Percentiles rank a stretch among this genome's conserved stretches.
phyloP scores from a whole-genome alignment of 92 coral and sea anemone species.

The Pocillopora meandrina region DNA sequence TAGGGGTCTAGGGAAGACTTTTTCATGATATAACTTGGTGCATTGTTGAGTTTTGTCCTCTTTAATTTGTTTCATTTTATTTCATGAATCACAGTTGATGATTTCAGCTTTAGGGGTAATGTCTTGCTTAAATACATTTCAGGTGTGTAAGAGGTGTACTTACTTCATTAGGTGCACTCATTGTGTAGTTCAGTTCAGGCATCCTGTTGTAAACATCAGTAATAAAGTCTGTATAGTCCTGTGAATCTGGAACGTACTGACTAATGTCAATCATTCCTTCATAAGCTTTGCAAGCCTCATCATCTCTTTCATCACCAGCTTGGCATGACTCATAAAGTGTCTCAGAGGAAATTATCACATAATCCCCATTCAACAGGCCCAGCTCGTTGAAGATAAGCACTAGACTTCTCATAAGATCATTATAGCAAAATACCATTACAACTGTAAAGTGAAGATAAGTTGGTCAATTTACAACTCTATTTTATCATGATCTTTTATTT shows the following conservation, averaged over 20 bases:
- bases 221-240: constrained; percentile 51
- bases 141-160: neutral
- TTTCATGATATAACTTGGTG: neutral
- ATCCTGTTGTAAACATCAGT: constrained; percentile 61
- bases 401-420: constrained; percentile 47
- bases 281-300: constrained; percentile 64
- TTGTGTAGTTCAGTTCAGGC: constrained; percentile 69
- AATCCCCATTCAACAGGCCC: constrained; percentile 75
- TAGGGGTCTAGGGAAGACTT: too few relatives aligned
- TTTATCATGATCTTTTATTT: neutral
- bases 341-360: constrained; percentile 51
- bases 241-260: constrained; percentile 59
- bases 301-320: constrained; percentile 57
- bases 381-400: constrained; percentile 62
- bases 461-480: neutral
- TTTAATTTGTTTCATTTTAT: neutral
- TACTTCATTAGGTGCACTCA: constrained; percentile 45
- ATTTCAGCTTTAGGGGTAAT: neutral
- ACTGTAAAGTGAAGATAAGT: constrained; percentile 34
- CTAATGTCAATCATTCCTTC: constrained; percentile 69
- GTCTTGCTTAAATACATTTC: neutral
- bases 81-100: neutral
- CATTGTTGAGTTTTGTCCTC: neutral
- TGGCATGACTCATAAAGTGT: constrained; percentile 42
- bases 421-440: constrained; percentile 64